phyloP scores from a whole-genome alignment of 1,140 invertebrate species.

The Drepana arcuata region DNA sequence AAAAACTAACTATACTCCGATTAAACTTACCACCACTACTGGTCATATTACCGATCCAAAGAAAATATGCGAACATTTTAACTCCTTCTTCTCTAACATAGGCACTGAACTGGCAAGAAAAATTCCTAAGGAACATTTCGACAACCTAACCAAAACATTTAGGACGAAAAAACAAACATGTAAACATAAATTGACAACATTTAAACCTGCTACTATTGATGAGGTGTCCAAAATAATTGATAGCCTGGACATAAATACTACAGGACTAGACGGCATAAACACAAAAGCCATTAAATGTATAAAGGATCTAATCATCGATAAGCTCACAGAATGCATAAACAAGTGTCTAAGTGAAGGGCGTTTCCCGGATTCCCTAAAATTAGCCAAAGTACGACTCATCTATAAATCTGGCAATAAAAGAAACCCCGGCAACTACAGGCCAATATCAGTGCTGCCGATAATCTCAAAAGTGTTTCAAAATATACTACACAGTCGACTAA shows the following conservation, averaged over 20 bases:
- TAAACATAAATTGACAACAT: not conserved
- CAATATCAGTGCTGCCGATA: conserved; percentile 5
- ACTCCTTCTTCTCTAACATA: not conserved
- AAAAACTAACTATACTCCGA: not conserved
- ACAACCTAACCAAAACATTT: not conserved
- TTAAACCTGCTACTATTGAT: not conserved
- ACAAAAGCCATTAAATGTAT: not conserved
- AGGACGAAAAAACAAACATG: not conserved
- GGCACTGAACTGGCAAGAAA: not conserved
- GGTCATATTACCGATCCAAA: not conserved
- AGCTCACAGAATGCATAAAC: not conserved
- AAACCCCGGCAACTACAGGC: conserved; percentile 1
- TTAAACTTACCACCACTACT: not conserved
- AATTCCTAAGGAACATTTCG: not conserved
- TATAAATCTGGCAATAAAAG: conserved; percentile 1
- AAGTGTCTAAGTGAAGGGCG: not conserved
- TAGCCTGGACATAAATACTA: not conserved
- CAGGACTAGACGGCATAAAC: not conserved
- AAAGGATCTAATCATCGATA: not conserved
- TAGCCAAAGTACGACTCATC: not conserved
- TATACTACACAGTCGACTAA: conserved; percentile 2
- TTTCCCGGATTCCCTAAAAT: not conserved
- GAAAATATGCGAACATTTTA: not conserved
- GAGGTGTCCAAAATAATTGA: not conserved
- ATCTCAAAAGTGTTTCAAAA: conserved; percentile 7